Base-by-base conservation (phyloP, 2,113 vertebrate genomes). In the Peucedramus taeniatus region DNA sequence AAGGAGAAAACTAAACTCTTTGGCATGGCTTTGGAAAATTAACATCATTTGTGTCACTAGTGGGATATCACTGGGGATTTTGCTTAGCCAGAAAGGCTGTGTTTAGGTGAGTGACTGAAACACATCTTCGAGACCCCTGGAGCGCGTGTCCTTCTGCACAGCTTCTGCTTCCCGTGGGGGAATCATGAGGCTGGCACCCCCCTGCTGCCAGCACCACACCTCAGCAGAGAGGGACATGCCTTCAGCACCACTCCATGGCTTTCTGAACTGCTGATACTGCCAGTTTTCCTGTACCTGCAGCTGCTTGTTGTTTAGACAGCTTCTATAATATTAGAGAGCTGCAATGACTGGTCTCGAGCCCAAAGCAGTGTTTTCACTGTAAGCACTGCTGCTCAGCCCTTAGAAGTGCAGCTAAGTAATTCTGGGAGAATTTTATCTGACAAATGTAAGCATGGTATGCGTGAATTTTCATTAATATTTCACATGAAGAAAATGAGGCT, bases 91-190 rank as follows among this genome's bases (percentile, higher is more conserved):
- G 59, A 77, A 77, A 69, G 44, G 35, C 2, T 63, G 42, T 3
- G 9, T 40, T 77, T 79, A 75, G 51, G 63, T 8, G 53, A 56
- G 40, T 5, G 3, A 89, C 40, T 16, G 28, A 89, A 86, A 81
- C 10, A 74, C 26, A 30, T 20, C 71, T 56, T 64, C 0, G 11
- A 39, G 53, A 31, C 2, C 13, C 10, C 6, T 3, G 1, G 15
- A 39, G 28, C 0, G 0, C 0, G 0, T 18, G 35, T 49, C 30
- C 47, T 50, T 30, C 61, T 11, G 15, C 40, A 45, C 0, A 2
- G 30, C 72, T 37, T n/a, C 84, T 77, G 59, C 72, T 78, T 66
- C 60, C 30, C 13, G 1, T 17, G 37, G 31, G 26, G 17, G 3
- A 71, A 17, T 35, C 0, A 0, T 15, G 27, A 61, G 23, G 50